Percentiles rank a stretch among this genome's conserved stretches.
These are phyloP conservation scores for Myzus persicae DNA, from an alignment of 1,140 invertebrate genomes.

Conservation along the genomic window DNA sequence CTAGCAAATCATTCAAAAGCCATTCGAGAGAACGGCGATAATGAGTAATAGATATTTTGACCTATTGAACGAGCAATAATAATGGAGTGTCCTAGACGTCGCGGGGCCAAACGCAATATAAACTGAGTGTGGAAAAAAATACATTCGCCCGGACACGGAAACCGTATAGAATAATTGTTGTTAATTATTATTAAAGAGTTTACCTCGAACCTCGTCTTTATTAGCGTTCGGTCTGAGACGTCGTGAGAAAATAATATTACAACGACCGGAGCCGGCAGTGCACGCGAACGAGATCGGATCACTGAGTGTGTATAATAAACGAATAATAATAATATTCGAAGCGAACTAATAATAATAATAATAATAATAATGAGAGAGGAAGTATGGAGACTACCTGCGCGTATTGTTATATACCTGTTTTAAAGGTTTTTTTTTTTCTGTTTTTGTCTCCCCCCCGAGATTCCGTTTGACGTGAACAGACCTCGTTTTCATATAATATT, in stretches of 20 bases:
- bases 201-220: background rate
- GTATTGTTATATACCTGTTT: conserved; percentile 25
- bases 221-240: background rate
- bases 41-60: background rate
- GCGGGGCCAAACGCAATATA: background rate
- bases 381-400: background rate
- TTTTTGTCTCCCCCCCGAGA: background rate
- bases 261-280: background rate
- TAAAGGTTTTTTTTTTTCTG: background rate
- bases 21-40: background rate
- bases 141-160: background rate
- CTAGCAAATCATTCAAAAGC: background rate
- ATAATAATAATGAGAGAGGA: background rate
- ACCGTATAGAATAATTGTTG: background rate
- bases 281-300: background rate
- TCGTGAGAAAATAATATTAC: background rate
- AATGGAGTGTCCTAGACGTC: background rate
- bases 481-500: background rate
- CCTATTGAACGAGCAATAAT: background rate
- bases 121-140: background rate
- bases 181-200: background rate
- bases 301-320: background rate
- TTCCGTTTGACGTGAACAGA: background rate
- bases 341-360: background rate
- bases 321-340: background rate